Conservation (phyloP, 2,888 invertebrate species). For the Microdon myrmicae region DNA sequence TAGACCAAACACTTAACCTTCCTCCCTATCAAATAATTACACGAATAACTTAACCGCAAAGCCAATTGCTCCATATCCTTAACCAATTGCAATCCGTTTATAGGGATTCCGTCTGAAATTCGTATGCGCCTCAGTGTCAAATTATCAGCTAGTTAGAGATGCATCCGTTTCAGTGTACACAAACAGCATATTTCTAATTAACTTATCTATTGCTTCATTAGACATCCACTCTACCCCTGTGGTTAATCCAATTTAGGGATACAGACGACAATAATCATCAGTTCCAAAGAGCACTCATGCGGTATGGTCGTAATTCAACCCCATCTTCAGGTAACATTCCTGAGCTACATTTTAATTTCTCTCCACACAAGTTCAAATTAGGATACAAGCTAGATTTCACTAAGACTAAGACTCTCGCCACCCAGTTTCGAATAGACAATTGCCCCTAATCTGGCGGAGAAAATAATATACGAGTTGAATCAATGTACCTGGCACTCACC, state of each 20-base stretch:
- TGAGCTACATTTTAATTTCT: constrained; percentile 51
- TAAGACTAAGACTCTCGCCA: constrained; percentile 12
- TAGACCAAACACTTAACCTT: no score
- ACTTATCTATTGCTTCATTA: constrained; percentile 46
- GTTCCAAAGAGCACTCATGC: background rate
- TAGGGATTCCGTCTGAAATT: no score
- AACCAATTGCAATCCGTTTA: no score
- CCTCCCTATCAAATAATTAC: no score
- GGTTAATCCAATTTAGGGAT: constrained; percentile 48
- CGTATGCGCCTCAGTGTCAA: no score
- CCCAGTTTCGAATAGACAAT: constrained; percentile 30
- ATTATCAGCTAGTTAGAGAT: no score
- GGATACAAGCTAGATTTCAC: constrained; percentile 15
- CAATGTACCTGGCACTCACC: constrained; percentile 47
- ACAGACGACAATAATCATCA: constrained; percentile 18
- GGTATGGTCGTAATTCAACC: constrained; percentile 23
- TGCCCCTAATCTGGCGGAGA: constrained; percentile 31
- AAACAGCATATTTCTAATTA: constrained; percentile 43
- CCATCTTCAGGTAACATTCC: constrained; percentile 36
- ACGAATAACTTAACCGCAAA: no score
- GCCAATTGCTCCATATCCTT: no score
- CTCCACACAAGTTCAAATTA: constrained; percentile 42
- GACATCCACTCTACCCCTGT: constrained; percentile 40
- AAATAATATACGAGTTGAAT: constrained; percentile 18
- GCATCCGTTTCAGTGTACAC: constrained; percentile 13